Base-by-base conservation (phyloP, 1,140 invertebrate species). In the Adelges cooleyi region DNA sequence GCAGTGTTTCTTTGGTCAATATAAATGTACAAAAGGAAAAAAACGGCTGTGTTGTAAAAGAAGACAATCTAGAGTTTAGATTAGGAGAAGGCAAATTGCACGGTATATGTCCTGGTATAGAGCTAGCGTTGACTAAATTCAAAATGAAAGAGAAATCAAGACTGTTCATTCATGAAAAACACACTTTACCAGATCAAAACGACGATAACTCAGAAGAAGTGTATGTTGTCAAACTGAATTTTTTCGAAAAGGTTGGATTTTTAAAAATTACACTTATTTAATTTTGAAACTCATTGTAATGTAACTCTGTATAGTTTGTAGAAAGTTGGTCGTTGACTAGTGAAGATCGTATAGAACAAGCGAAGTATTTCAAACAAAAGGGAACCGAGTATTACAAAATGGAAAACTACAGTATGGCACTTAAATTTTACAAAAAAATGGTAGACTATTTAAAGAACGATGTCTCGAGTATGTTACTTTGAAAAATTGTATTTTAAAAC, bases 331-430 rank as follows among this genome's bases (percentile, higher is more conserved):
- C 85, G 29, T 80, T 97, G 77, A 85, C 89, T 66, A 77, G 75
- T 15, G 73, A 79, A 6, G 86, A 95, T 72, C 90, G 89, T 72
- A 70, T 98, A 17, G 84, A 89, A 62, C 84, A 90, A 70, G 84
- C 89, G 1, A 85, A 86, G 73, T 77, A 86, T 5, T 85, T 82
- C 44, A 98, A 98, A 77, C 86, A 89, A 52, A 95, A 91, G 75
- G 95, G 93, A 52, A 96, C 91, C 0, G 81, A 83, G 40, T 97
- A 90, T 74, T 95, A 96, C 70, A 95, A 93, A 74, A 76, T 79
- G 2, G 82, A 78, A 53, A 91, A 94, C 72, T 87, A 82, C 69
- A 74, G 77, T 49, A 67, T 92, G 65, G 92, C 95, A n/a, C 80
- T 87, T 36, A 92, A 89, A 75, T 88, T 92, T 79, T 98, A 97